Evolutionary conservation across 2,113 vertebrate genomes (phyloP).

Genomic region (Anser brachyrhynchus): DNA sequence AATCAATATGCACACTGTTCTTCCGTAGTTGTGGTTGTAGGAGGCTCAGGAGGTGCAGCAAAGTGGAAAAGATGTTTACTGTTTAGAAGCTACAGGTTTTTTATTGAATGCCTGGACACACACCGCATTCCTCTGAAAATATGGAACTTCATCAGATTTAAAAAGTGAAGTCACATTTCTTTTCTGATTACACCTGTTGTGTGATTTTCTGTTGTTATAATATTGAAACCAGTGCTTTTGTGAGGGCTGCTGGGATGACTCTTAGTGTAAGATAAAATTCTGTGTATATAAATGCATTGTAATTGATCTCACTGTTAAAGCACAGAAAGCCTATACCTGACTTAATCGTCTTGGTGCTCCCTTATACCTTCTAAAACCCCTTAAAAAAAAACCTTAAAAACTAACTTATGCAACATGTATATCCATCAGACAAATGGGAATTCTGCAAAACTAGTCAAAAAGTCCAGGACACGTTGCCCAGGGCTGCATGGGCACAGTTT

Average conservation of each 20-base stretch:
- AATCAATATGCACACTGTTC: not conserved
- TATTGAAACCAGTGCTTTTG: not conserved
- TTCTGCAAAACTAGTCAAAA: not conserved
- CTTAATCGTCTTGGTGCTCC: not conserved
- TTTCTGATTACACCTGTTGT: not conserved
- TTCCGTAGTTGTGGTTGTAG: not conserved
- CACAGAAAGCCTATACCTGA: not conserved
- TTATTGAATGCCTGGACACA: not conserved
- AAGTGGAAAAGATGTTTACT: not conserved
- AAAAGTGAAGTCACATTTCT: not conserved
- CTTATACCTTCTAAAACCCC: not conserved
- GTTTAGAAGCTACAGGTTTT: not conserved
- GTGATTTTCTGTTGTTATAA: not conserved
- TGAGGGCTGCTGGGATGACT: not conserved
- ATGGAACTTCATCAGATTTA: not conserved
- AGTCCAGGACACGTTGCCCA: not conserved
- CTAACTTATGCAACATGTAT: not conserved
- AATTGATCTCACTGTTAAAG: not conserved
- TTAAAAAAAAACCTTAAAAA: not conserved
- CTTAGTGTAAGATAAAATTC: not conserved
- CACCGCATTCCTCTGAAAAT: not conserved
- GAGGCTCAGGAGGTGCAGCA: not conserved
- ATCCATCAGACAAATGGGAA: not conserved
- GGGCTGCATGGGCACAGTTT: not conserved
- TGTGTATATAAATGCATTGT: not conserved